Evolutionary conservation across 2,888 invertebrate genomes (phyloP), one percentile per base, ranked within the genome.

Genomic region (Entomobrya multifasciata): DNA sequence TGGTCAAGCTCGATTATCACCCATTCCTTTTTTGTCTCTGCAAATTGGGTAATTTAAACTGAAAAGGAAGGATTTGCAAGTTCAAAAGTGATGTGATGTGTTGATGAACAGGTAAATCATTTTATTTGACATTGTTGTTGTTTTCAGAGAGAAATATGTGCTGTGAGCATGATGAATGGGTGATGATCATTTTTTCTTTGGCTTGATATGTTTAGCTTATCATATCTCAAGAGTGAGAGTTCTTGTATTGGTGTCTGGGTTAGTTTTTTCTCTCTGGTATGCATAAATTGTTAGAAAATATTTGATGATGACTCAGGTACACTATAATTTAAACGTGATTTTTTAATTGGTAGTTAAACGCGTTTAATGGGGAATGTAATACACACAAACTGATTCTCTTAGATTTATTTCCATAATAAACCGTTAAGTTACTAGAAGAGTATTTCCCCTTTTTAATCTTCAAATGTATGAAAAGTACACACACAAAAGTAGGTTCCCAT

Each of bases 71-170:
- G 86, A 86, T 86, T 86, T 86, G 80, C 80, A 80, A 85, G 84
- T 85, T 85, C 78, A 78, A 65, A 27, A 86, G 80, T 74, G 74
- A 76, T 80, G 80, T 74, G 80, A 79, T 80, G 80, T 72, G 79
- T 60, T 86, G 86, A 86, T 86, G 86, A 86, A 86, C 86, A 86
- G 86, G 86, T 86, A 80, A 86, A 86, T 86, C 86, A 86, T 86
- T 81, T 80, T 76, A 76, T 80, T 81, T 86, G 86, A 80, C 80
- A 84, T 77, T 84, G 49, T 41, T 70, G 44, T 47, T 72, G 57
- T 49, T 36, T 36, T 27, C 17, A 30, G 25, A 5, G 49, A 67
- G 49, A 44, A 22, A 62, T 49, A 62, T 76, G 49, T 27, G 8
- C 57, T 41, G 60, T 8, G 60, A 60, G 44, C 6, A 65, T 57